Evolutionary conservation across 2,888 invertebrate genomes (phyloP), one percentile per base, ranked within the genome.

Genomic region (Drosophila mulleri): DNA sequence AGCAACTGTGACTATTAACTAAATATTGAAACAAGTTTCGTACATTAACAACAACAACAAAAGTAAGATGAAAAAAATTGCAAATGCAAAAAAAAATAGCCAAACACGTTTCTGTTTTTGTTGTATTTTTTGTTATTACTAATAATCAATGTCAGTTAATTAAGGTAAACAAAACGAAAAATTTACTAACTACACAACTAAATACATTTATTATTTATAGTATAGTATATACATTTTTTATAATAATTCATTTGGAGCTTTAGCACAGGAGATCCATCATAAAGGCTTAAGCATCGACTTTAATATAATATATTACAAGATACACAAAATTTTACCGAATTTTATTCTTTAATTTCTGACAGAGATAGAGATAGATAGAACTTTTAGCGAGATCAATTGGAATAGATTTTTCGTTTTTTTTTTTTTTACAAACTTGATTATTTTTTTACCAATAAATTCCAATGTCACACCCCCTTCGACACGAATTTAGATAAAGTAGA

Each of bases 61-160:
- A 20, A 44, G n/a, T 1, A 42, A 7, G 16, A 39, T 16, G 39
- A 42, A 11, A 29, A 63, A 45, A 71, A 59, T 52, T 75, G 82
- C 79, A 75, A 78, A 61, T 52, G 53, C 53, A 65, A 41, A 47
- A 26, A 26, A 26, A 26, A 26, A 26, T 14, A 72, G 53, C 53
- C 67, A 73, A 69, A 65, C 52, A 59, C 50, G 60, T 75, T 57
- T 45, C 42, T 37, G 20, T 52, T 37, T 16, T n/a, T 39, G 16
- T 54, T 26, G 16, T 37, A 5, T 37, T 50, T 37, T 50, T 60
- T 39, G 14, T 44, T 57, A 75, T 82, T 83, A 80, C 72, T 79
- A 77, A 80, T 72, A 84, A 85, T 83, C 81, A 75, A 83, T 72
- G 71, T 59, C 80, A 73, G 66, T 68, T 72, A 83, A 86, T 78